phyloP scores from a whole-genome alignment of 2,113 vertebrate species.

The Malaclemys terrapin region DNA sequence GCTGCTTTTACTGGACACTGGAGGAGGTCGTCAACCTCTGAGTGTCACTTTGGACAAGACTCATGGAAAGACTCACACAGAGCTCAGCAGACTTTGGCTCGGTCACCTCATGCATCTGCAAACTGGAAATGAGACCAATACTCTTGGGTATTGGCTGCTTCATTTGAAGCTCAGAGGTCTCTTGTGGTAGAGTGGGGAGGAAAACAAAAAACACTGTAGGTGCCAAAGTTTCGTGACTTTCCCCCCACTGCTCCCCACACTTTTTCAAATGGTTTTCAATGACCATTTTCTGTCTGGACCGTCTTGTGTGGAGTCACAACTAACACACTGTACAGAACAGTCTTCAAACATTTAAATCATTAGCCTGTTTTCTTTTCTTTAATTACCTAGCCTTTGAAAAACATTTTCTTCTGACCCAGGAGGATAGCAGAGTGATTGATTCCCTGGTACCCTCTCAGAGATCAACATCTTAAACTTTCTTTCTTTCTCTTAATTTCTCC shows the following conservation, averaged over 20 bases:
- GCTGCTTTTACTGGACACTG: background rate
- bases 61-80: background rate
- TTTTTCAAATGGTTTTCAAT: background rate
- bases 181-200: conserved; percentile 20
- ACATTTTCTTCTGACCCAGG: background rate
- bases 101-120: background rate
- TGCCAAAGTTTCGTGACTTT: conserved; percentile 12
- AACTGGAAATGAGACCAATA: conserved; percentile 7
- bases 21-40: background rate
- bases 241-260: rapidly evolving
- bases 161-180: conserved; percentile 25
- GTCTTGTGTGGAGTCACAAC: background rate
- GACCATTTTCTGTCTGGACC: background rate
- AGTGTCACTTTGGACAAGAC: background rate
- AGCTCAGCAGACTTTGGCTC: background rate
- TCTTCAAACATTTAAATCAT: background rate
- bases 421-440: background rate
- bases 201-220: background rate
- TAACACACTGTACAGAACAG: background rate
- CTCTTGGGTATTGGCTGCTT: background rate
- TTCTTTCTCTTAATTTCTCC: background rate
- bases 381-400: background rate
- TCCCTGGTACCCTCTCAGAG: background rate
- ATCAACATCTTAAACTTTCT: background rate
- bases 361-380: background rate